These are phyloP conservation scores for Dasyurus viverrinus DNA, from an alignment of 2,113 vertebrate genomes.

Conservation along the genomic window DNA sequence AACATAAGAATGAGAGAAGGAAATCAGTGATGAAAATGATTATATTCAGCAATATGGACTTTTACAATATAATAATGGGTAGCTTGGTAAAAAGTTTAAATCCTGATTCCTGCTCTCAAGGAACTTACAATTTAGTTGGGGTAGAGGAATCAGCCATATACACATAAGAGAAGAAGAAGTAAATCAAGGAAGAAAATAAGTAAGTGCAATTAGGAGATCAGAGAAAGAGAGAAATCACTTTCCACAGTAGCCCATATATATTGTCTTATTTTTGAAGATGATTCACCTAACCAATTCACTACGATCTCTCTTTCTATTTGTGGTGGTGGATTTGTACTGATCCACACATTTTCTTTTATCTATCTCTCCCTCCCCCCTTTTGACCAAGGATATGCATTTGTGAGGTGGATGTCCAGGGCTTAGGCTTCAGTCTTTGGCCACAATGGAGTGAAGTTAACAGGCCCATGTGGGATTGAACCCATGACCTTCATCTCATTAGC, in stretches of 20 bases:
- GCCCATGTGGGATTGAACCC: neutral
- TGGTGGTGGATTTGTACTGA: neutral
- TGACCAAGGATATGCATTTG: neutral
- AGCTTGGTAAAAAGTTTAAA: neutral
- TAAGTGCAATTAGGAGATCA: neutral
- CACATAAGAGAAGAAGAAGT: neutral
- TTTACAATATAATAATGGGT: neutral
- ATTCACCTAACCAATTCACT: neutral
- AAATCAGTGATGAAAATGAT: neutral
- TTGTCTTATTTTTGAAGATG: neutral
- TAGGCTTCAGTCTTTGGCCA: conserved; percentile 27
- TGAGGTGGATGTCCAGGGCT: neutral
- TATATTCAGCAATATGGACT: neutral
- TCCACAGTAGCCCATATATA: neutral
- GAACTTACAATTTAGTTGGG: neutral
- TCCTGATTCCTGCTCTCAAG: neutral
- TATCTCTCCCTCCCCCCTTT: neutral
- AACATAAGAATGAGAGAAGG: neutral
- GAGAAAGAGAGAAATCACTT: neutral
- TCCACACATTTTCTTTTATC: neutral
- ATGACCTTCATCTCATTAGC: neutral
- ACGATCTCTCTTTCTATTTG: neutral
- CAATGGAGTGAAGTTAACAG: conserved; percentile 6
- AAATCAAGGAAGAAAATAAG: neutral
- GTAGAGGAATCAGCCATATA: neutral